Evolutionary conservation across 2,797 vertebrate genomes (phyloP), one percentile per base, ranked within the genome.

Genomic region (Micrastur ruficollis): DNA sequence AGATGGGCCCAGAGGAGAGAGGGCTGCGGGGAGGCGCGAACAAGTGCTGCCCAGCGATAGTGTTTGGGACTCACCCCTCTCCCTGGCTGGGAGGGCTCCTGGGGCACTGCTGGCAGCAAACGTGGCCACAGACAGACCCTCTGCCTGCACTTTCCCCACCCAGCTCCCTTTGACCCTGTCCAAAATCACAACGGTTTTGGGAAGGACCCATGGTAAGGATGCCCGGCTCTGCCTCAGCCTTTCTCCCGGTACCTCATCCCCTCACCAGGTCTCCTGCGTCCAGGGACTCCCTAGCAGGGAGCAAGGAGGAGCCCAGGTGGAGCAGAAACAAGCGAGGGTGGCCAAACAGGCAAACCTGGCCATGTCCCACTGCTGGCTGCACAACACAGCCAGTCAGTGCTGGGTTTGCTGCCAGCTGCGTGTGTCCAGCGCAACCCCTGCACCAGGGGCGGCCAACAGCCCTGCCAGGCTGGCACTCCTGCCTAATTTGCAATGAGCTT

Each of bases 321-420:
- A 75, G 85, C 26, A 81, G 53, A 85, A 89, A 47, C 36, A 68
- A 68, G 67, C 31, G 59, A 71, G 31, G 7, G 19, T 6, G 19
- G 7, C 8, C 14, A 11, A 82, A 38, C 8, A 27, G 66, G 42
- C 34, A 75, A 72, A 88, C 34, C 9, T 5, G 59, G 34, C 49
- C 3, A 0, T 9, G 34, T 23, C 49, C 44, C 32, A 7, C 27
- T 5, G n/a, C 85, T 49, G 81, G 58, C 68, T 5, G 15, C 47
- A 70, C 0, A 2, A 9, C 50, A 56, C 29, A 4, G 5, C 56
- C 58, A 2, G 2, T 38, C 3, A 2, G 52, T 10, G 50, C 70
- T 85, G 81, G 32, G 56, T 80, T 76, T 90, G 72, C 62, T 94
- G 76, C 91, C 90, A 93, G 86, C 70, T 75, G 70, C 36, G 5